These are phyloP conservation scores for Trialeurodes vaporariorum DNA, from an alignment of 1,140 invertebrate species.

Conservation along the genomic window DNA sequence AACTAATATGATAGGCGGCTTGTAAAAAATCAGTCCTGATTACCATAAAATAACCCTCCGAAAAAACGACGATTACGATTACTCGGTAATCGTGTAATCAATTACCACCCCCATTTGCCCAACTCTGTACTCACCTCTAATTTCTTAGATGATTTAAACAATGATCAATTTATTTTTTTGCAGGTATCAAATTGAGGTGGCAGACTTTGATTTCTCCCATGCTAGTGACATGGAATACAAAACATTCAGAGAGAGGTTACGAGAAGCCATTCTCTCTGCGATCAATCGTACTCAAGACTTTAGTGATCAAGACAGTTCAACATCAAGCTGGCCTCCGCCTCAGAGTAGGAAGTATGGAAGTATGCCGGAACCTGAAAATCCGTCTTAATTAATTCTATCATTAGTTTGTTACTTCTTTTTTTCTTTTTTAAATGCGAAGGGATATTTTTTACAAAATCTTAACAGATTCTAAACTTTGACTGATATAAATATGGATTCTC, in stretches of 20 bases:
- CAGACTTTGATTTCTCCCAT: constrained; percentile 77
- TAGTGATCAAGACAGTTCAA: constrained; percentile 21
- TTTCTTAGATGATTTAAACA: too few relatives aligned
- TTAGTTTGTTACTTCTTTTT: too few relatives aligned
- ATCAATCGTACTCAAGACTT: constrained; percentile 29
- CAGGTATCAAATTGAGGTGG: constrained; percentile 69
- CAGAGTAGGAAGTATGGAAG: neutral
- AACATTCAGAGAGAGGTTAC: constrained; percentile 63
- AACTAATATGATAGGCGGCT: too few relatives aligned
- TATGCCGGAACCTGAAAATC: neutral
- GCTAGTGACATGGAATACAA: constrained; percentile 67
- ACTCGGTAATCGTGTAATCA: too few relatives aligned
- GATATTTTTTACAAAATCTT: neutral
- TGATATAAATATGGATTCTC: neutral
- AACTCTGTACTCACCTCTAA: too few relatives aligned
- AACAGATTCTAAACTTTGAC: neutral
- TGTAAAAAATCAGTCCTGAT: too few relatives aligned
- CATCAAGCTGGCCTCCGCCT: neutral
- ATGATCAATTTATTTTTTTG: too few relatives aligned
- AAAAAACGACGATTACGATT: too few relatives aligned
- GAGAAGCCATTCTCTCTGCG: constrained; percentile 59
- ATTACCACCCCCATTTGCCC: too few relatives aligned
- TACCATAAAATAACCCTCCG: too few relatives aligned
- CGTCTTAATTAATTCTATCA: neutral
- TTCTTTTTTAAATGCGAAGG: neutral